Base-by-base conservation (phyloP, 1,140 invertebrate species). In the Trachymyrmex cornetzi region DNA sequence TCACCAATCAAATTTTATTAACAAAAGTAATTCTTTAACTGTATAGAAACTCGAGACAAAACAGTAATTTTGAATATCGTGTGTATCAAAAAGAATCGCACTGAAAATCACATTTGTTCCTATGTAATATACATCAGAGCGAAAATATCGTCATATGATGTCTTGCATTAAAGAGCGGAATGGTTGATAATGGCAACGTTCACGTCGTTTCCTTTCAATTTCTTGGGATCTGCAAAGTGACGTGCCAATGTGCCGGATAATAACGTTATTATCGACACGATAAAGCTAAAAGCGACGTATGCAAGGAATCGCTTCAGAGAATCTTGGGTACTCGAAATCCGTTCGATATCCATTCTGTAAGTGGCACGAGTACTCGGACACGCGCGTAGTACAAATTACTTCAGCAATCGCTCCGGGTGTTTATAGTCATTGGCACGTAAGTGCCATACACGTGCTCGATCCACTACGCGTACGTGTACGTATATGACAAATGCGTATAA, bases 371-470 rank as follows among this genome's bases (percentile, higher is more conserved):
- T 84, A 66, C 67, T 85, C 75, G 38, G 48, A 90, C 88, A 88
- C 88, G 88, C 89, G 89, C 22, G 59, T 72, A 64, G 30, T 77
- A 77, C 89, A 90, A 88, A 90, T 90, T 89, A 90, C 89, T 88
- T 59, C 34, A 77, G 77, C 74, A 87, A 87, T 55, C 75, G 77
- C 85, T 34, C 24, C 74, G 66, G 48, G 67, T 90, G 86, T 90
- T 90, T 90, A 90, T 86, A 87, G 88, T 87, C 88, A 80, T 90
- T 87, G 88, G 88, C 89, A 90, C 88, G 89, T 90, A 89, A 90
- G 79, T 63, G 59, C 59, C 27, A 61, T 27, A 79, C 87, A 87
- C 88, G 89, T 90, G 86, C 74, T 30, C 67, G 55, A 63, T 48
- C 67, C 6, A 38, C 19, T 34, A 44, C 14, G 69, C 34, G 69